Evolutionary conservation across 2,888 invertebrate genomes (phyloP).

Genomic region (Stenodera caucasica): DNA sequence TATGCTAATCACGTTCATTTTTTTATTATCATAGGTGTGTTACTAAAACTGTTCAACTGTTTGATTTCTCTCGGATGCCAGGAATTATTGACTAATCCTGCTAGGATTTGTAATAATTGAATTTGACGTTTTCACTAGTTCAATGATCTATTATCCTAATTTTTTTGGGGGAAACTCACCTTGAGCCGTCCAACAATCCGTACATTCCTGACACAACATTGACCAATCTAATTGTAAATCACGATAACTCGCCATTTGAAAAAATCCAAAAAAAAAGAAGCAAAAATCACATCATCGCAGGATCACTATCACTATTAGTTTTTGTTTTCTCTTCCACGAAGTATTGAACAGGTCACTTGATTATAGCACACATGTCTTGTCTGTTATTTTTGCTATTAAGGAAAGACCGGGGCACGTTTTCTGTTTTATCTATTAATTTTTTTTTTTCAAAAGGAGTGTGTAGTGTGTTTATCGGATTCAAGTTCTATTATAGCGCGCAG

Average conservation of each 20-base stretch:
- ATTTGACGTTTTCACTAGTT: neutral
- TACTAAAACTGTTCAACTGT: neutral
- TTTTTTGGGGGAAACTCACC: conserved; percentile 55
- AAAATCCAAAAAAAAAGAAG: neutral
- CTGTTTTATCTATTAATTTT: neutral
- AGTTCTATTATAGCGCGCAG: conserved; percentile 29
- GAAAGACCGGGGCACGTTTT: too few relatives aligned
- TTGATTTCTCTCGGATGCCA: too few relatives aligned
- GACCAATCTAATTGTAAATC: conserved; percentile 69
- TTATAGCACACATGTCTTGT: conserved; percentile 1
- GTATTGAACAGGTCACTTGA: too few relatives aligned
- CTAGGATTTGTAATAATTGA: too few relatives aligned
- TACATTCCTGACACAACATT: conserved; percentile 64
- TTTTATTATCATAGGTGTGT: conserved; percentile 6
- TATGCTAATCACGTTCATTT: neutral
- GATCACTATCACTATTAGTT: neutral
- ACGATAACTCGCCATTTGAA: conserved; percentile 64
- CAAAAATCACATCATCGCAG: neutral
- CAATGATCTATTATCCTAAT: neutral
- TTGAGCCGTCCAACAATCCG: conserved; percentile 65
- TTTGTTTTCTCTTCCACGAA: neutral
- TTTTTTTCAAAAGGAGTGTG: neutral
- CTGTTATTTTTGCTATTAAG: too few relatives aligned
- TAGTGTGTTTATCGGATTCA: conserved; percentile 1
- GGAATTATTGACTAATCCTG: too few relatives aligned